These are phyloP conservation scores for Alsophila aescularia DNA, from an alignment of 2,888 invertebrate genomes.

Conservation along the genomic window DNA sequence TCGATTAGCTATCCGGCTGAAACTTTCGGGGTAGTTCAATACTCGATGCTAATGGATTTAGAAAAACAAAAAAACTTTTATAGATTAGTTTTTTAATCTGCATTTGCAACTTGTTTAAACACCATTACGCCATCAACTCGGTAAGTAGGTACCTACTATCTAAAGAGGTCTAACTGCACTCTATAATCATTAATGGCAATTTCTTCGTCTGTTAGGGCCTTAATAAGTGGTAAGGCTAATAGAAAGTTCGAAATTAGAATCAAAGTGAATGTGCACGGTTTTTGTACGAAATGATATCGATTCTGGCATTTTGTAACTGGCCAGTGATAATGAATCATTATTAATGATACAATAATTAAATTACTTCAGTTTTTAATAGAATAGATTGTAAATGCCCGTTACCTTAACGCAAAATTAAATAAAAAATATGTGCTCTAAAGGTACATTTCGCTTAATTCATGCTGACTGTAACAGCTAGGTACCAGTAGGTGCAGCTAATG, in stretches of 20 bases:
- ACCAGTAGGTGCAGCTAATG: slow-evolving; percentile 14
- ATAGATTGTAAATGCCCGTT: too few species aligned
- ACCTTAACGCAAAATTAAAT: neutral
- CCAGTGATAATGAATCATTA: too few species aligned
- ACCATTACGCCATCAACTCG: too few species aligned
- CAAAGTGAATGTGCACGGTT: neutral
- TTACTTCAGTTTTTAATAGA: too few species aligned
- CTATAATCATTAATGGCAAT: neutral
- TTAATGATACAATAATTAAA: too few species aligned
- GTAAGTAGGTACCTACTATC: too few species aligned
- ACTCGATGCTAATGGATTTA: too few species aligned
- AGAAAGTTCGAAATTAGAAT: slow-evolving; percentile 12
- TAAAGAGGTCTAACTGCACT: neutral
- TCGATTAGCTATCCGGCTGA: too few species aligned
- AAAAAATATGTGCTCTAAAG: neutral
- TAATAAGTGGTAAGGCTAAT: slow-evolving; percentile 3
- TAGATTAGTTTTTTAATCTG: too few species aligned
- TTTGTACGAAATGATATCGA: neutral
- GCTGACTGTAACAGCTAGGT: slow-evolving; percentile 1
- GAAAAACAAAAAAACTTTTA: too few species aligned
- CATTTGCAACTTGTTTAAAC: too few species aligned
- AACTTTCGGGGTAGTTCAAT: too few species aligned
- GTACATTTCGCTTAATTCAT: neutral
- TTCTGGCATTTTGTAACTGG: neutral
- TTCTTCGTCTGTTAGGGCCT: neutral